A percentile compares a stretch with the other conserved stretches of the same genome.
phyloP scores from a whole-genome alignment of 2,113 vertebrate species.

The Dendrocopos noguchii region DNA sequence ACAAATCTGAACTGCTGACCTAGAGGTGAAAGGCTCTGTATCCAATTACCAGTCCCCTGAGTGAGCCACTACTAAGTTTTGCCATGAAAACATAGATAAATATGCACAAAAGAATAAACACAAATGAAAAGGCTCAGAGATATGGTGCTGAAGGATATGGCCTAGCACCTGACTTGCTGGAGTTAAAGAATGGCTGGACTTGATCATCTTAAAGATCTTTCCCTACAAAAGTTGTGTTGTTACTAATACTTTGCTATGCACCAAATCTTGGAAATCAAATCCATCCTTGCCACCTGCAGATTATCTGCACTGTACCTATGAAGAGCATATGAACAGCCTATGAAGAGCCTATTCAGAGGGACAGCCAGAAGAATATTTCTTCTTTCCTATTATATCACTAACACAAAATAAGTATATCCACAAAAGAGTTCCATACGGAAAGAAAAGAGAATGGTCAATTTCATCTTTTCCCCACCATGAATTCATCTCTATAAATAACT shows the following conservation, averaged over 20 bases:
- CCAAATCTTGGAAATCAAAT: neutral
- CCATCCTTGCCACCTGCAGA: neutral
- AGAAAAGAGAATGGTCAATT: neutral
- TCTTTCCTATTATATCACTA: neutral
- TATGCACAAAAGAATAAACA: neutral
- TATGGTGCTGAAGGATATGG: too few species aligned
- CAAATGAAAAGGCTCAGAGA: neutral
- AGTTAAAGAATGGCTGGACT: too few species aligned
- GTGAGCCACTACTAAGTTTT: neutral
- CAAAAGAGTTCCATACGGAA: neutral
- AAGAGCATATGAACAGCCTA: neutral
- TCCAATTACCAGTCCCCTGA: slow-evolving; percentile 59
- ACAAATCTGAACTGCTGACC: slow-evolving; percentile 67
- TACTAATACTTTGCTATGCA: neutral
- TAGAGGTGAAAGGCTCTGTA: slow-evolving; percentile 63
- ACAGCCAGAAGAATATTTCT: neutral
- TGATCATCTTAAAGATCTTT: too few species aligned
- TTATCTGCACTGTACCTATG: neutral
- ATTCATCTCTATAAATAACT: neutral
- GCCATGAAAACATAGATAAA: neutral
- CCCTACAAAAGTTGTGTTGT: neutral
- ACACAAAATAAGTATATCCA: neutral
- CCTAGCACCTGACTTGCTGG: too few species aligned
- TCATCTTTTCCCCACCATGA: neutral
- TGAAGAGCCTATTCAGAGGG: neutral